Percentiles rank a stretch among this genome's conserved stretches.
Evolutionary conservation across 2,797 vertebrate species (phyloP).

Genomic region (Argentina silus): DNA sequence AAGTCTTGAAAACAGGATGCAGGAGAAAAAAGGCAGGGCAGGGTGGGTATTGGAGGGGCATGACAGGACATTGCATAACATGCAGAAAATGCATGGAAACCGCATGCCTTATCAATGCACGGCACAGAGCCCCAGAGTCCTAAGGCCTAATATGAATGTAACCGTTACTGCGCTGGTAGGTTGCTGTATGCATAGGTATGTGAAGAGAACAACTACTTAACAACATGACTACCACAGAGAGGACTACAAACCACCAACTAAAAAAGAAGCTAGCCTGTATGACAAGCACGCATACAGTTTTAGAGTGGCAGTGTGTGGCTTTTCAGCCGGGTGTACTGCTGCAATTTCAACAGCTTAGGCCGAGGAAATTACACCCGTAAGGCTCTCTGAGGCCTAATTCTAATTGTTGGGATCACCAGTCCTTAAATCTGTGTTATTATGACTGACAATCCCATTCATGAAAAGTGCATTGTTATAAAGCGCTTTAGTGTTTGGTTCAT

Average conservation of each 20-base stretch:
- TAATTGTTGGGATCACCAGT: constrained; percentile 34
- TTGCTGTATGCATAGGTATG: not conserved
- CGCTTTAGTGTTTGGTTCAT: constrained; percentile 23
- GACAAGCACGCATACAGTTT: constrained; percentile 5
- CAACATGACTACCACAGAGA: not conserved
- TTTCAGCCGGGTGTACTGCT: constrained; percentile 18
- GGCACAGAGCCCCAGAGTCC: constrained; percentile 20
- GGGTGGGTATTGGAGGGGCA: constrained; percentile 63
- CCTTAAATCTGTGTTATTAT: constrained; percentile 43
- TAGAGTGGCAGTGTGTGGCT: constrained; percentile 8
- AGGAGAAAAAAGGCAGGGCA: constrained; percentile 66
- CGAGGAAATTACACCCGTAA: constrained; percentile 28
- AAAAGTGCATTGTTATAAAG: constrained; percentile 40
- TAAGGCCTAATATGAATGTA: constrained; percentile 30
- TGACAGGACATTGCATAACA: constrained; percentile 65
- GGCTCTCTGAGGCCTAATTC: constrained; percentile 21
- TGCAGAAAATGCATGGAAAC: constrained; percentile 63
- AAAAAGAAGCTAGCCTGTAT: not conserved
- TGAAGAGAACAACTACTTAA: not conserved
- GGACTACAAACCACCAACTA: not conserved
- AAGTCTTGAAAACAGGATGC: constrained; percentile 76
- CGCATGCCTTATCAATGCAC: constrained; percentile 60
- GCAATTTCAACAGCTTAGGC: constrained; percentile 30
- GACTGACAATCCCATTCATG: constrained; percentile 39
- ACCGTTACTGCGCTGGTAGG: not conserved